phyloP scores from a whole-genome alignment of 1,140 invertebrate species.

The Bombus pyrosoma region DNA sequence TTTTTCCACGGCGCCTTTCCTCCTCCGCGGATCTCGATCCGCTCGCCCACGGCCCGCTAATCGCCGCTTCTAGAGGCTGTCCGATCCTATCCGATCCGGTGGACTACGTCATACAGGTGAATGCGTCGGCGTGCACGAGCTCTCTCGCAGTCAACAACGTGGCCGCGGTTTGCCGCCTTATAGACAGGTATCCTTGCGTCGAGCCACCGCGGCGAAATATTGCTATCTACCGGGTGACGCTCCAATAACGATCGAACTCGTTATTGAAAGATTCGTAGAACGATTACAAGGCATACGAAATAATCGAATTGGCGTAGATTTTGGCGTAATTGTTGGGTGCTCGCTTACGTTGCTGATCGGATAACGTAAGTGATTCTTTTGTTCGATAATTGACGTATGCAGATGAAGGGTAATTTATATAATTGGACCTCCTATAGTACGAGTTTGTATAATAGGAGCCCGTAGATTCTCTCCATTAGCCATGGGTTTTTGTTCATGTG shows the following conservation, averaged over 20 bases:
- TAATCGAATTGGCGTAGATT: too few relatives aligned
- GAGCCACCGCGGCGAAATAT: constrained; percentile 54
- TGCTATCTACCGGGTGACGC: constrained; percentile 52
- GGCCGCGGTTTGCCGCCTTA: constrained; percentile 67
- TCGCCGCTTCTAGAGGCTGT: constrained; percentile 56
- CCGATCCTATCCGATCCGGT: constrained; percentile 69
- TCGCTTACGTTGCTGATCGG: background rate
- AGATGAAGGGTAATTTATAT: too few relatives aligned
- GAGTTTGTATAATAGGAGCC: too few relatives aligned
- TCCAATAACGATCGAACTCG: background rate
- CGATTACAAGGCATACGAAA: too few relatives aligned
- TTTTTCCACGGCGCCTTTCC: constrained; percentile 68
- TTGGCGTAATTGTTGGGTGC: too few relatives aligned
- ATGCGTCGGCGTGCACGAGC: constrained; percentile 72
- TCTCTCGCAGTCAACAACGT: constrained; percentile 63
- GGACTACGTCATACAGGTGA: constrained; percentile 77
- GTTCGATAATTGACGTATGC: background rate
- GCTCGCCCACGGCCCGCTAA: constrained; percentile 65
- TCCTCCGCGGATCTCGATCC: constrained; percentile 61
- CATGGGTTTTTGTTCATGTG: too few relatives aligned
- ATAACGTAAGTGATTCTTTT: background rate
- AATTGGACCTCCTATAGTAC: too few relatives aligned
- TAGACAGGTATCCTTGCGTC: constrained; percentile 66
- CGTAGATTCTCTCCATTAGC: too few relatives aligned
- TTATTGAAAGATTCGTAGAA: background rate